A percentile compares a stretch with the other conserved stretches of the same genome.
Conservation (phyloP, 1,140 invertebrate species). For the Bombus haemorrhoidalis region DNA sequence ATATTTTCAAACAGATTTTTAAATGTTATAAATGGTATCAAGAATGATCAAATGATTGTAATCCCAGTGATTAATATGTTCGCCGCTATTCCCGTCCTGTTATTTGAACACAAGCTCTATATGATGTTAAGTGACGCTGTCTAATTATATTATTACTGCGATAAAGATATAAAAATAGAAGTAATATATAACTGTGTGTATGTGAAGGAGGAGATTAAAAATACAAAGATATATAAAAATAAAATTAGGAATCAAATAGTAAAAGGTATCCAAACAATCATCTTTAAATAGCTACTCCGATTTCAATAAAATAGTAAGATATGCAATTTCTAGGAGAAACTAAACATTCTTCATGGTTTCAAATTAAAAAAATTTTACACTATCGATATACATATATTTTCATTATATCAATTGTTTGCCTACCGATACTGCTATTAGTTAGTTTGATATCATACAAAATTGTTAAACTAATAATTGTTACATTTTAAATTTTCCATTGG, state of each 20-base stretch:
- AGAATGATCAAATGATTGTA: neutral
- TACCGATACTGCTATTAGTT: neutral
- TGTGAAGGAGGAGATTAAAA: neutral
- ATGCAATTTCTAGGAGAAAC: neutral
- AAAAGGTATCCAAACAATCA: neutral
- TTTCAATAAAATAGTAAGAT: neutral
- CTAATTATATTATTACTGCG: neutral
- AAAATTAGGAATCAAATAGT: neutral
- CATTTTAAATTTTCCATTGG: neutral
- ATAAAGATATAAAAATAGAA: neutral
- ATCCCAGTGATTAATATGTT: neutral
- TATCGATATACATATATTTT: neutral
- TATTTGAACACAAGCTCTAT: neutral
- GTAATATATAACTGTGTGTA: neutral
- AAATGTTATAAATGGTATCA: neutral
- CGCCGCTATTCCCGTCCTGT: neutral
- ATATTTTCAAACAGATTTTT: neutral
- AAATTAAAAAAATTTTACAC: neutral
- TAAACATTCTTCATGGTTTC: neutral
- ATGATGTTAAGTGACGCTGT: neutral
- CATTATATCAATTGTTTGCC: neutral
- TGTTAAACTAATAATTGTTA: too few species aligned
- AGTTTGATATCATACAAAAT: neutral
- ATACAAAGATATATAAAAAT: neutral
- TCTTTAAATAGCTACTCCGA: neutral